A percentile compares a stretch with the other conserved stretches of the same genome.
phyloP scores from a whole-genome alignment of 2,797 vertebrate species.

The Hippocampus kuda region DNA sequence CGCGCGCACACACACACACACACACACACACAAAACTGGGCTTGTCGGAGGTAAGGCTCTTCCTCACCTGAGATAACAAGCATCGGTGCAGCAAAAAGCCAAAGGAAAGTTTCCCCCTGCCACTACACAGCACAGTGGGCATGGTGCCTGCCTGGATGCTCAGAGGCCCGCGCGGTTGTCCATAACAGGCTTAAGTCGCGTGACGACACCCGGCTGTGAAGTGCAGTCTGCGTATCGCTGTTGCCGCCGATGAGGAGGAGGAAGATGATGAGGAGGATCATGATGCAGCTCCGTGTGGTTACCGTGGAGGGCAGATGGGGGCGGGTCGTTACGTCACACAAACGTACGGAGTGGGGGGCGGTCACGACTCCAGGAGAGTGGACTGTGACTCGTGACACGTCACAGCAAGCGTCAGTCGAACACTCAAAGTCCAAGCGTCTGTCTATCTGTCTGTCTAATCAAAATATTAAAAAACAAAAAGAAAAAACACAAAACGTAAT shows the following conservation, averaged over 20 bases:
- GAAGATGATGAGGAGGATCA: constrained; percentile 17
- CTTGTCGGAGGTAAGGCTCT: not conserved
- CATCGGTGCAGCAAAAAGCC: constrained; percentile 59
- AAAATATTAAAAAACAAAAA: no score
- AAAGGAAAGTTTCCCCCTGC: constrained; percentile 62
- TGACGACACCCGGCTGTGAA: constrained; percentile 20
- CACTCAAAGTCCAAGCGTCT: no score
- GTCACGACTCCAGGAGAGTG: constrained; percentile 45
- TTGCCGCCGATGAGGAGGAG: constrained; percentile 11
- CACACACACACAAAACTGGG: not conserved
- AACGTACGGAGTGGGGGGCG: constrained; percentile 26
- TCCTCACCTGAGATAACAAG: constrained; percentile 61
- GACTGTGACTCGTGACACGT: not conserved
- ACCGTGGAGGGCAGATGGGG: constrained; percentile 25
- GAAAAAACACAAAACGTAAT: no score
- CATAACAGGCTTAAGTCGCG: constrained; percentile 48
- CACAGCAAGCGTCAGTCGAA: no score
- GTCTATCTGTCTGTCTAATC: no score
- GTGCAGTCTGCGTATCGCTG: not conserved
- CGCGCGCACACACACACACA: no score
- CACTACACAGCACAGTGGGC: constrained; percentile 55
- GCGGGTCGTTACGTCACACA: constrained; percentile 53
- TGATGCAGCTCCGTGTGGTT: constrained; percentile 10
- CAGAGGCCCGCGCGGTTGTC: constrained; percentile 47
- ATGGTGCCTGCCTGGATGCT: constrained; percentile 60